phyloP scores from a whole-genome alignment of 2,113 vertebrate species.

The Xenopus borealis region DNA sequence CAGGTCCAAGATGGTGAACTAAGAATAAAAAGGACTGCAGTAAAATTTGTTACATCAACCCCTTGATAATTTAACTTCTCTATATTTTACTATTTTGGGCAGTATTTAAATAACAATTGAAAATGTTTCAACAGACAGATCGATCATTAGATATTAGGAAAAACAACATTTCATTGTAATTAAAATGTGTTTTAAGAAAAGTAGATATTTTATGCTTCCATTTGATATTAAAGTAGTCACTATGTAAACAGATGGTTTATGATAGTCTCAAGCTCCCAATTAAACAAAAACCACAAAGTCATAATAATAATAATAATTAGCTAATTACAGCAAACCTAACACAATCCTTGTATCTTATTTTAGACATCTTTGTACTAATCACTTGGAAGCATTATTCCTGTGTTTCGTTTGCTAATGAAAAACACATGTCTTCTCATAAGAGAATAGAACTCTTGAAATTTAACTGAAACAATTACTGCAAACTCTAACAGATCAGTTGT shows the following conservation, averaged over 20 bases:
- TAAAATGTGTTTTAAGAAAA: slow-evolving; percentile 51
- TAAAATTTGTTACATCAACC: too few relatives aligned
- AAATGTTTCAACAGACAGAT: too few relatives aligned
- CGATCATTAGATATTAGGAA: background rate
- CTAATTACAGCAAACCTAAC: slow-evolving; percentile 46
- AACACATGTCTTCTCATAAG: slow-evolving; percentile 40
- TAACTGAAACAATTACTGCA: slow-evolving; percentile 58
- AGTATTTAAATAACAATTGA: too few relatives aligned
- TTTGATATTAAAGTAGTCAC: slow-evolving; percentile 48
- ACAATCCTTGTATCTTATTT: slow-evolving; percentile 40
- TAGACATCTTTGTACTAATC: slow-evolving; percentile 32
- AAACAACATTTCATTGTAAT: slow-evolving; percentile 66
- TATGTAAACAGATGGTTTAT: slow-evolving; percentile 47
- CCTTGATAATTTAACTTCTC: too few relatives aligned
- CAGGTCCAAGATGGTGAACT: too few relatives aligned
- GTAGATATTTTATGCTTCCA: slow-evolving; percentile 33
- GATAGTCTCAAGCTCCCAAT: slow-evolving; percentile 44
- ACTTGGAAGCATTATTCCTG: slow-evolving; percentile 41
- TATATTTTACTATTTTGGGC: too few relatives aligned
- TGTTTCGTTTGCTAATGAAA: slow-evolving; percentile 38
- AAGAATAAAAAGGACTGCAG: too few relatives aligned
- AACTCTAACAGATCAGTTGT: slow-evolving; percentile 29
- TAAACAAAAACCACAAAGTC: slow-evolving; percentile 25
- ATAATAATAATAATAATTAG: slow-evolving; percentile 34
- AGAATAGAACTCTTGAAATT: slow-evolving; percentile 52